Conservation (phyloP, 2,888 invertebrate genomes). For the Ectemnius continuus region DNA sequence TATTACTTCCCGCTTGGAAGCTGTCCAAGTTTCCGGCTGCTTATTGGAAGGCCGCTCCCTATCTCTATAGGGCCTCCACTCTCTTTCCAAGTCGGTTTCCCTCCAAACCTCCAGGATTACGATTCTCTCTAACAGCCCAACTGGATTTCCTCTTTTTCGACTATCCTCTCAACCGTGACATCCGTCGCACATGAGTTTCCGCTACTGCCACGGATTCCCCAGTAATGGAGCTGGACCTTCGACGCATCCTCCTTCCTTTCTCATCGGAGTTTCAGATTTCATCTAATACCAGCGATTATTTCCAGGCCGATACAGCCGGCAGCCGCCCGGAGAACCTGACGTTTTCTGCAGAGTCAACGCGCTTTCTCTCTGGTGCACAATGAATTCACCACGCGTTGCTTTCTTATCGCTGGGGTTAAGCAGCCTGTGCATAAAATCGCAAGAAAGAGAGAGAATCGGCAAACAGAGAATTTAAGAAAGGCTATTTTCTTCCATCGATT, state of each 20-base stretch:
- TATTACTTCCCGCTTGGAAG: conserved; percentile 73
- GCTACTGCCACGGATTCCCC: conserved; percentile 58
- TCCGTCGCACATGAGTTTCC: conserved; percentile 32
- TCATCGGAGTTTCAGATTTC: too few species aligned
- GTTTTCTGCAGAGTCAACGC: conserved; percentile 60
- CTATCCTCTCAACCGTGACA: conserved; percentile 25
- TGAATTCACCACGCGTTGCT: not conserved
- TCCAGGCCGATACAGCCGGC: conserved; percentile 1
- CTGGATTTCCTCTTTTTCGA: conserved; percentile 10
- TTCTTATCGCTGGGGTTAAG: too few species aligned
- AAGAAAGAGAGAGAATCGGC: too few species aligned
- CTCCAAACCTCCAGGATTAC: conserved; percentile 9
- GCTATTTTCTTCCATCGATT: too few species aligned
- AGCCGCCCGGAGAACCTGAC: conserved; percentile 42
- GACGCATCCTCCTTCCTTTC: too few species aligned
- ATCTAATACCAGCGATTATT: too few species aligned
- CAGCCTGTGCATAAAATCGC: too few species aligned
- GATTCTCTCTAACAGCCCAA: conserved; percentile 16
- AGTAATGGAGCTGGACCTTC: conserved; percentile 57
- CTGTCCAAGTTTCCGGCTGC: conserved; percentile 70
- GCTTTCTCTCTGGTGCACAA: conserved; percentile 43
- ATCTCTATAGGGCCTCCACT: conserved; percentile 18
- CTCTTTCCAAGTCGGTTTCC: conserved; percentile 19
- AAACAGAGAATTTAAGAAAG: too few species aligned
- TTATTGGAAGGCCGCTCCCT: conserved; percentile 63